phyloP scores from a whole-genome alignment of 2,113 vertebrate species.

The Scomber colias region DNA sequence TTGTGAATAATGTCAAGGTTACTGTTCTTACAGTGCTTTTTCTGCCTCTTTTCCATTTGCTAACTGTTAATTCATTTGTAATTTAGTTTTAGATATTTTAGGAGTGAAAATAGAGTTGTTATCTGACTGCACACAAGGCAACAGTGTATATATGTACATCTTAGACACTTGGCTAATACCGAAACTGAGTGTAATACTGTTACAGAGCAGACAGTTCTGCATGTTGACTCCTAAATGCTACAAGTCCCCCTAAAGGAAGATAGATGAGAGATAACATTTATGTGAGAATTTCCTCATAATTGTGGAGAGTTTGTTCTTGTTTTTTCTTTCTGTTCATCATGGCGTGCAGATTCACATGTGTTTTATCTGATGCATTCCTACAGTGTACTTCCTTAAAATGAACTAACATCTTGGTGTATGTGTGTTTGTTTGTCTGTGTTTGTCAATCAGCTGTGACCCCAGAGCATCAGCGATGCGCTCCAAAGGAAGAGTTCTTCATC shows the following conservation, averaged over 20 bases:
- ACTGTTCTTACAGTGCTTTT: no score
- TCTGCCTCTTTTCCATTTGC: no score
- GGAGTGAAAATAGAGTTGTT: background rate
- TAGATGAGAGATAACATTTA: background rate
- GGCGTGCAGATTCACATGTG: background rate
- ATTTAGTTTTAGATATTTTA: background rate
- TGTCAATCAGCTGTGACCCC: conserved; percentile 50
- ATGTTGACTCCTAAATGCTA: background rate
- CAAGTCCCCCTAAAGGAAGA: background rate
- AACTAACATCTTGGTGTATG: background rate
- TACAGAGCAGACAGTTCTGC: background rate
- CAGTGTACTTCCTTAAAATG: background rate
- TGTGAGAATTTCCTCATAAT: conserved; percentile 24
- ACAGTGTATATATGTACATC: background rate
- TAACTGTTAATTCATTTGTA: no score
- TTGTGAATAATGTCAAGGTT: background rate
- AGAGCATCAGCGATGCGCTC: conserved; percentile 57
- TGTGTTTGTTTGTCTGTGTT: conserved; percentile 30
- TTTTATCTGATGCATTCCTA: background rate
- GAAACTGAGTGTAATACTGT: background rate
- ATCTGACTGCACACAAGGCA: background rate
- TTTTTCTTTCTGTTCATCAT: background rate
- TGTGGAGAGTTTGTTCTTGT: background rate
- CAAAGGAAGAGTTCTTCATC: conserved; percentile 85
- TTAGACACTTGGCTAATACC: background rate